Conservation (phyloP, 2,113 vertebrate genomes). For the Bubalus kerabau region DNA sequence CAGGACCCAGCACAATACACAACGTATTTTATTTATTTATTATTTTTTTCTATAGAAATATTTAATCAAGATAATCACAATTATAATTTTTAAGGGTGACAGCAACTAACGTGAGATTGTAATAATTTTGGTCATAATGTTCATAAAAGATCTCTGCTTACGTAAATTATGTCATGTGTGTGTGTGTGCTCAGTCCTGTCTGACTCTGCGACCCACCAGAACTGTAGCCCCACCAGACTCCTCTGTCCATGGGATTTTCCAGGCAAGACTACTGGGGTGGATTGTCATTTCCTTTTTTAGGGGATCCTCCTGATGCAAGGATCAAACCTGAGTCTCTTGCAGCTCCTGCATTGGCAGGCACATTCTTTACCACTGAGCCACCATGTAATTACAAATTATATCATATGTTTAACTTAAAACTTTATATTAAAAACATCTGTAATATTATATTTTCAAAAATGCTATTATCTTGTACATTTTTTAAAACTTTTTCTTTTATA, state of each 20-base stretch:
- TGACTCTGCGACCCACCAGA: not conserved
- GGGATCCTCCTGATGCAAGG: not conserved
- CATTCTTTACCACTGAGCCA: not conserved
- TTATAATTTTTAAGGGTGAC: not conserved
- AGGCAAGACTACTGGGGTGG: not conserved
- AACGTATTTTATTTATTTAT: not conserved
- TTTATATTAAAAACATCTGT: not conserved
- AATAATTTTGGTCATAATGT: not conserved
- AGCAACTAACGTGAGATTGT: not conserved
- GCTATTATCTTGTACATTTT: too few relatives aligned
- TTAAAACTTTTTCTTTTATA: not conserved
- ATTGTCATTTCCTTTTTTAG: not conserved
- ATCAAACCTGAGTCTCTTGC: not conserved
- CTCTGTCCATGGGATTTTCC: not conserved
- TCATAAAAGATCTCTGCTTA: not conserved
- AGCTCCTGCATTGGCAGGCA: not conserved
- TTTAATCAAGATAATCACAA: not conserved
- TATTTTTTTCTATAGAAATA: not conserved
- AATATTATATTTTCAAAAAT: not conserved
- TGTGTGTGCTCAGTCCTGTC: not conserved
- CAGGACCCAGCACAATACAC: rapidly evolving
- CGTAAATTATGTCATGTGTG: not conserved
- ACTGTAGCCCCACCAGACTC: not conserved
- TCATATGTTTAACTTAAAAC: not conserved
- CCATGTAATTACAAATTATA: not conserved